phyloP scores from a whole-genome alignment of 2,113 vertebrate species.

The Leptosomus discolor region DNA sequence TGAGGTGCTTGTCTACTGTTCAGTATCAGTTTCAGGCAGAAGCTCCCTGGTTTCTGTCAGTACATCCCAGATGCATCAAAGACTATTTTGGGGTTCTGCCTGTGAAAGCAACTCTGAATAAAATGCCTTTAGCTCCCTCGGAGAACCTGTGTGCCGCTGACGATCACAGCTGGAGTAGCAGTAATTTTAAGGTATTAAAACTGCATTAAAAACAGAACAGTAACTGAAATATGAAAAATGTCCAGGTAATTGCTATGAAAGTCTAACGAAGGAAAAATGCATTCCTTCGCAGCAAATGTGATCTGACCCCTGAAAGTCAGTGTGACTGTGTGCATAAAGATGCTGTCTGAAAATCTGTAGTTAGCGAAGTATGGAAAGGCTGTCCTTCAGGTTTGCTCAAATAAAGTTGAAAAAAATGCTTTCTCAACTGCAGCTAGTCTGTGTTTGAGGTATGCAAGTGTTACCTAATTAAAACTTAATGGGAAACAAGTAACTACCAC shows the following conservation, averaged over 20 bases:
- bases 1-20: neutral
- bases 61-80: neutral
- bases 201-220: neutral
- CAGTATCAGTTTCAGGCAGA: neutral
- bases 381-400: neutral
- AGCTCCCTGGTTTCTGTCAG: neutral
- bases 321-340: neutral
- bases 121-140: neutral
- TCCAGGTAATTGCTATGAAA: neutral
- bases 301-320: neutral
- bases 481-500: neutral
- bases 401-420: neutral
- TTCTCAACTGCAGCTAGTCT: neutral
- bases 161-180: neutral
- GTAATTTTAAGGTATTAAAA: neutral
- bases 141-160: rapidly evolving
- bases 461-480: neutral
- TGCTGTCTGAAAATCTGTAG: neutral
- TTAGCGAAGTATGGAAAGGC: neutral
- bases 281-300: neutral
- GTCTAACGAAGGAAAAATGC: neutral
- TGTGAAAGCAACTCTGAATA: neutral
- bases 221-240: neutral
- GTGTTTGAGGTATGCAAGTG: neutral
- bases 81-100: neutral